Base-by-base conservation (phyloP, 2,113 vertebrate genomes). In the Falco punctatus region DNA sequence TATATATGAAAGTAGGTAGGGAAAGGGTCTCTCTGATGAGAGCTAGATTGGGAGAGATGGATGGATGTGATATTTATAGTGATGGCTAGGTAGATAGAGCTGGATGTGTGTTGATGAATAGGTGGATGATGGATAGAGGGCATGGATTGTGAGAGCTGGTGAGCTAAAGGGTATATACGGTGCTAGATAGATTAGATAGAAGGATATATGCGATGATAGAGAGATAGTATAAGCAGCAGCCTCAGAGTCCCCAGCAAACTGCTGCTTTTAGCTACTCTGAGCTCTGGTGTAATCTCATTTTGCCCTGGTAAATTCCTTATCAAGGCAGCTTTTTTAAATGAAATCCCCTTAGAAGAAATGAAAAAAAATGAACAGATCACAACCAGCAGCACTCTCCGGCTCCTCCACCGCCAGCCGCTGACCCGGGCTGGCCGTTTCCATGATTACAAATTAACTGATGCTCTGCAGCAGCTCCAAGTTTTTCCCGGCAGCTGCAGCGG, bases 51-150 rank as follows among this genome's bases (percentile, higher is more conserved):
- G 92, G 90, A 85, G 87, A 97, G 96, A 96, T 95, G 96, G 96
- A 97, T 97, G 87, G 95, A 96, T 96, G 96, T 93, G 96, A 96
- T 96, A 97, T 97, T 97, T 96, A 96, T 97, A 96, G 95, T 96
- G 96, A 96, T 96, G 93, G 96, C 92, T 74, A 10, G 94, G 94
- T 95, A 93, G 96, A 96, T 95, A 93, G 96, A 92, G 84, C 93
- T 89, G 93, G 95, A 97, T 93, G 93, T 71, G 95, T 79, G 91
- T 91, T 97, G 96, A 97, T 97, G 96, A 97, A 96, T 96, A 96
- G 95, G 90, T 67, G 93, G 95, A 96, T 97, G 96, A 97, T 97
- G 96, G 95, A 97, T 97, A 90, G 96, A 96, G 96, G 96, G 96
- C 94, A 94, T 30, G 78, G 91, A 91, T 35, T 86, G 94, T 49